Percentiles rank a stretch among this genome's conserved stretches.
These are phyloP conservation scores for Tetranychus cinnabarinus DNA, from an alignment of 1,140 invertebrate species.

Conservation along the genomic window DNA sequence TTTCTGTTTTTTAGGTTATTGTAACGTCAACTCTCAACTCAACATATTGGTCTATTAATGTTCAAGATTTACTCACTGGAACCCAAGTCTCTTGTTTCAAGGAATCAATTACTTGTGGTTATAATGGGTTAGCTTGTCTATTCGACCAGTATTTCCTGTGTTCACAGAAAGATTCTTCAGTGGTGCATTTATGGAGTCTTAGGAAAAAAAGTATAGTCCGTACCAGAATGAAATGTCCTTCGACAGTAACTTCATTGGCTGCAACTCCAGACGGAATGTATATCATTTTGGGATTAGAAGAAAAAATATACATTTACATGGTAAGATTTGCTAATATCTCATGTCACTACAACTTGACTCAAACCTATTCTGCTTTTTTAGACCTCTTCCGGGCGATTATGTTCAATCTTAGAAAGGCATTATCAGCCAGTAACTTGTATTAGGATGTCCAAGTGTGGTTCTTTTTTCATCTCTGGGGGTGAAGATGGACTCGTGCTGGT, in stretches of 20 bases:
- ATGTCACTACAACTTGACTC: neutral
- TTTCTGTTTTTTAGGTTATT: neutral
- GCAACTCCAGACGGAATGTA: constrained; percentile 40
- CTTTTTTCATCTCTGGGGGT: constrained; percentile 42
- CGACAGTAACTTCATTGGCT: constrained; percentile 39
- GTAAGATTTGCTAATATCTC: constrained; percentile 11
- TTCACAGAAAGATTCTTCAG: constrained; percentile 2
- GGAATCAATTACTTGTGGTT: neutral
- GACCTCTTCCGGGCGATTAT: constrained; percentile 40
- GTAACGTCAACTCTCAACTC: neutral
- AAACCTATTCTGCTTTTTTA: constrained; percentile 16
- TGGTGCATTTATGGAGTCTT: constrained; percentile 6
- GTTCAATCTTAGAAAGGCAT: constrained; percentile 43
- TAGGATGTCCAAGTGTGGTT: constrained; percentile 43
- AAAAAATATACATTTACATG: constrained; percentile 61
- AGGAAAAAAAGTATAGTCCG: constrained; percentile 14
- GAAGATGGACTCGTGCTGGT: constrained; percentile 59
- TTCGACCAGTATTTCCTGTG: constrained; percentile 3
- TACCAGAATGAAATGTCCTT: constrained; percentile 47
- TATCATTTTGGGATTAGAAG: constrained; percentile 45
- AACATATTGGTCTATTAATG: neutral
- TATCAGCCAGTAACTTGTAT: constrained; percentile 51
- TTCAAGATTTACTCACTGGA: neutral
- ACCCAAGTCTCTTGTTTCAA: neutral
- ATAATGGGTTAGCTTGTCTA: constrained; percentile 6